These are phyloP conservation scores for Lepus townsendii DNA, from an alignment of 2,797 vertebrate genomes.

Conservation along the genomic window DNA sequence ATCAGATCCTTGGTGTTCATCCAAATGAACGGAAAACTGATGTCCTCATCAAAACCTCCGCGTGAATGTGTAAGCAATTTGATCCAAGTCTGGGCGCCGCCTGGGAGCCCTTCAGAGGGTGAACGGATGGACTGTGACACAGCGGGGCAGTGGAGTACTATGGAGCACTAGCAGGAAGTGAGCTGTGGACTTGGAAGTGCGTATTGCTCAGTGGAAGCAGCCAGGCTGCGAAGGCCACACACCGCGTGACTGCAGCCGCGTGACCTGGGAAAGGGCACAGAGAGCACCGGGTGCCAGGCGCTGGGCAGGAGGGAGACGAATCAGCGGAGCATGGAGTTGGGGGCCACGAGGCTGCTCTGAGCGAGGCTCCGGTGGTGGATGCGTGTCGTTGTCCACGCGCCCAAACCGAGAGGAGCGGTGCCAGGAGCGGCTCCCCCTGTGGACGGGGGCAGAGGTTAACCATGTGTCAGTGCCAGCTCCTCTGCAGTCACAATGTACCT, in stretches of 20 bases:
- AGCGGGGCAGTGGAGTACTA: neutral
- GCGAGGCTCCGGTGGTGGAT: neutral
- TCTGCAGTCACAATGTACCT: neutral
- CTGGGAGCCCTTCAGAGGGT: neutral
- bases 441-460: neutral
- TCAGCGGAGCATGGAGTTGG: neutral
- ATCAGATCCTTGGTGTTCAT: neutral
- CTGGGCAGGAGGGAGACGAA: neutral
- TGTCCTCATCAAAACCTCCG: neutral
- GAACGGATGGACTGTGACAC: neutral
- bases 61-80: neutral
- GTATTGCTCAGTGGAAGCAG: neutral
- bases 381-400: neutral
- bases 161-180: neutral
- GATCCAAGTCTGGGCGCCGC: neutral
- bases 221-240: neutral
- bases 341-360: neutral
- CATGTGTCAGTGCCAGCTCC: neutral
- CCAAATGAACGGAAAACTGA: neutral
- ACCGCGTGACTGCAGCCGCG: neutral
- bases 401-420: neutral
- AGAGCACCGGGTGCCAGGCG: no score
- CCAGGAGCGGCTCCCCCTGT: neutral
- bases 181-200: neutral
- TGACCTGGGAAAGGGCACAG: neutral